phyloP scores from a whole-genome alignment of 2,888 invertebrate genomes.

The Ashinkailepas kermadecensis region DNA sequence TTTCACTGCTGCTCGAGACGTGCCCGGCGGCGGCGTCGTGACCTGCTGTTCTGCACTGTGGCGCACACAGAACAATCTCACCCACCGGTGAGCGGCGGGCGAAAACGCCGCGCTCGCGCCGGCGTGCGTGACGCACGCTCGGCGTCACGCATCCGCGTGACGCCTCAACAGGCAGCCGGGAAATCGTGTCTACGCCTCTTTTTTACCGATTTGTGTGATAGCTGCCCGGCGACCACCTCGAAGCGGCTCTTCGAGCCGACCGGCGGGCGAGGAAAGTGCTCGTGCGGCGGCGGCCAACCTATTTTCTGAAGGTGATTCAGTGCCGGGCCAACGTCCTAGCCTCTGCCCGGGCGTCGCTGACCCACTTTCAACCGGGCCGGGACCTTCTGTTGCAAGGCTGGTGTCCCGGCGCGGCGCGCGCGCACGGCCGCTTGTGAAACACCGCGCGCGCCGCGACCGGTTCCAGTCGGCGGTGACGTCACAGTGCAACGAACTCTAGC shows the following conservation, averaged over 20 bases:
- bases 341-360: constrained; percentile 4
- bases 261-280: not conserved
- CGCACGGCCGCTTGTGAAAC: not conserved
- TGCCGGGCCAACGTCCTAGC: constrained; percentile 13
- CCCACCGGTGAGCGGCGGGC: no score
- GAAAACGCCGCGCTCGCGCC: no score
- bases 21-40: no score
- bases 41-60: no score
- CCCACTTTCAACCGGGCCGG: not conserved
- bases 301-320: constrained; percentile 20
- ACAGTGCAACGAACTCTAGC: constrained; percentile 18
- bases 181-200: not conserved
- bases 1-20: not conserved
- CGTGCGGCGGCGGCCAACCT: not conserved
- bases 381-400: constrained; percentile 20
- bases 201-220: no score
- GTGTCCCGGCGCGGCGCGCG: not conserved
- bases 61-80: no score
- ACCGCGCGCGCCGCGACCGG: not conserved
- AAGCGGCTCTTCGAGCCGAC: not conserved
- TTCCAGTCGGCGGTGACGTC: not conserved
- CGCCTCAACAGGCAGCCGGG: not conserved
- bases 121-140: no score
- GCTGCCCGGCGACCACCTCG: no score
- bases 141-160: not conserved